Percentiles rank a stretch among this genome's conserved stretches.
Conservation (phyloP, 2,888 invertebrate genomes). For the Limnephilus marmoratus region DNA sequence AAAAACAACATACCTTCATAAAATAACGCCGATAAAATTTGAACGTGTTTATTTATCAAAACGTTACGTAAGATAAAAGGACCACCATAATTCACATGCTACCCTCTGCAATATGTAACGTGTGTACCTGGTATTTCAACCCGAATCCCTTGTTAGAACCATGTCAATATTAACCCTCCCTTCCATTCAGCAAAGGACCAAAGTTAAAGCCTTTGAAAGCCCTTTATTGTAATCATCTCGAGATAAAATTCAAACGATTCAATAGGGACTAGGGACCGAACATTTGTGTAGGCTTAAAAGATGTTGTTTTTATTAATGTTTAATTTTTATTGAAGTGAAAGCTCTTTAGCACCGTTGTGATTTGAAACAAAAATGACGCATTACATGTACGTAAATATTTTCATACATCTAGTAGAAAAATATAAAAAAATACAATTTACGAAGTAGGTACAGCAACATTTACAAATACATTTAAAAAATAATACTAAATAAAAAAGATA, state of each 20-base stretch:
- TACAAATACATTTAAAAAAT: too few species aligned
- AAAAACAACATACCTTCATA: not conserved
- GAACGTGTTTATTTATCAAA: not conserved
- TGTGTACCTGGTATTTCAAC: not conserved
- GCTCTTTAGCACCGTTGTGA: too few species aligned
- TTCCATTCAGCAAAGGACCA: not conserved
- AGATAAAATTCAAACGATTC: not conserved
- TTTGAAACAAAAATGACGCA: too few species aligned
- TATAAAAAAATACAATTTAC: too few species aligned
- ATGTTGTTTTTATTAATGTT: not conserved
- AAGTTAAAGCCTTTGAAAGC: not conserved
- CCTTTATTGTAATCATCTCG: not conserved
- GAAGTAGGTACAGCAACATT: too few species aligned
- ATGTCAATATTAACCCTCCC: not conserved
- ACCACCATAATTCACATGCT: not conserved
- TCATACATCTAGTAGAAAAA: too few species aligned
- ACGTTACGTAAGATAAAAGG: not conserved
- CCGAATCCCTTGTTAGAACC: not conserved
- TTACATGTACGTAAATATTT: too few species aligned
- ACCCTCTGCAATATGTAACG: not conserved
- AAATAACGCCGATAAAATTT: not conserved
- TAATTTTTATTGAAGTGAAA: too few species aligned
- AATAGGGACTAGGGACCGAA: not conserved
- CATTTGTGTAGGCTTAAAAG: not conserved
- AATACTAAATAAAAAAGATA: too few species aligned